phyloP scores from a whole-genome alignment of 2,888 invertebrate genomes.

The Eulithis testata region DNA sequence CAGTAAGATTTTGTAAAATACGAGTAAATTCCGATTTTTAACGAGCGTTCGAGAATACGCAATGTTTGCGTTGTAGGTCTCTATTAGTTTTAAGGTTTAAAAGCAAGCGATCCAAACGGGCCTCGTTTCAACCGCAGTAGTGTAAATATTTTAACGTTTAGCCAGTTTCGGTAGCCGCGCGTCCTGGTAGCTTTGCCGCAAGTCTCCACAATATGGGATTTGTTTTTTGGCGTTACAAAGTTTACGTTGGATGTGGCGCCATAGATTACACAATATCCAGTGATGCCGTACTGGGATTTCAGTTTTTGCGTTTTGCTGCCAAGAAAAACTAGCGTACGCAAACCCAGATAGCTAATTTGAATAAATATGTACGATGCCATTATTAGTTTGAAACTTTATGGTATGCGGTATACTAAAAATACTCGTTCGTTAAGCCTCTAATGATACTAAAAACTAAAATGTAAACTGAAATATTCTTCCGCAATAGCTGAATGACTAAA shows the following conservation, averaged over 20 bases:
- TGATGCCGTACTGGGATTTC: conserved; percentile 22
- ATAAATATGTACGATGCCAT: conserved; percentile 5
- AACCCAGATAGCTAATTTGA: conserved; percentile 12
- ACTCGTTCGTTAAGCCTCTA: neutral
- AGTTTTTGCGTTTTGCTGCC: conserved; percentile 12
- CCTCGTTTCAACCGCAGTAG: conserved; percentile 62
- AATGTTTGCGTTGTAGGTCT: conserved; percentile 42
- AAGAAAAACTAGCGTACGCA: conserved; percentile 13
- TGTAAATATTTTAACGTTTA: conserved; percentile 73
- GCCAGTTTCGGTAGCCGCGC: conserved; percentile 54
- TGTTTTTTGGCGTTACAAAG: conserved; percentile 46
- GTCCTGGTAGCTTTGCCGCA: conserved; percentile 32
- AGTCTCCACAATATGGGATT: conserved; percentile 54
- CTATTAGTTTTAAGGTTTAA: conserved; percentile 51
- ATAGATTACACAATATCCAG: conserved; percentile 15
- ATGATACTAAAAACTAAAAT: conserved; percentile 11
- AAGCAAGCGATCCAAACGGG: conserved; percentile 51
- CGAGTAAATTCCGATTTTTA: neutral
- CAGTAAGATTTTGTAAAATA: neutral
- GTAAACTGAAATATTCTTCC: conserved; percentile 15
- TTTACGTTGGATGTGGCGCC: conserved; percentile 31
- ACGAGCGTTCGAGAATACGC: conserved; percentile 10
- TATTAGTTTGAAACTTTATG: conserved; percentile 12
- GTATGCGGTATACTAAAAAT: neutral
- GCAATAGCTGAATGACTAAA: conserved; percentile 17